Base-by-base conservation (phyloP, 2,888 invertebrate species). In the Trichacis sp. region DNA sequence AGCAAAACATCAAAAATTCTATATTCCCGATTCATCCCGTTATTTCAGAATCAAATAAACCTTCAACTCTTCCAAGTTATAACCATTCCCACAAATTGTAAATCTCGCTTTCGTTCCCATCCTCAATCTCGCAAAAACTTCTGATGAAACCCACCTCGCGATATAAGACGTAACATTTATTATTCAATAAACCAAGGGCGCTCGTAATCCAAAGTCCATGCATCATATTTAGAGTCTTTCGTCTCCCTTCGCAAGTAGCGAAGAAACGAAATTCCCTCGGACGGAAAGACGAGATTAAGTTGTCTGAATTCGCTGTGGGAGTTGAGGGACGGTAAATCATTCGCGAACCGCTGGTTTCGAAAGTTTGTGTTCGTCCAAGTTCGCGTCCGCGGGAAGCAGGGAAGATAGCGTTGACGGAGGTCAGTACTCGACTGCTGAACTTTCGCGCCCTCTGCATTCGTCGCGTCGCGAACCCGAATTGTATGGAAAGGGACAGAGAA, bases 351-450 rank as follows among this genome's bases (percentile, higher is more conserved):
- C n/a, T 19, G 43, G 6, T 15, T 40, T 14, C 8, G 53, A 36
- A 49, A 63, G 55, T 43, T 57, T 43, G 56, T 48, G 60, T 48
- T 47, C 30, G 30, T 48, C 50, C 55, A 59, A 52, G 43, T 57
- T 18, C 36, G 43, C 20, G n/a, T n/a, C n/a, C n/a, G n/a, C n/a
- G n/a, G n/a, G n/a, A n/a, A n/a, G n/a, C 40, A 14, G 48, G 38
- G 18, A 17, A 40, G 33, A 50, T 48, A 17, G 6, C 30, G 56
- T 64, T 60, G 52, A 45, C 56, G 14, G 45, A 56, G 56, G 56
- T 60, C 59, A 53, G 59, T 33, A 50, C 49, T 36, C 29, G 50
- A 40, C 51, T 40, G 40, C 47, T 58, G 64, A 54, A 58, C 58
- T 55, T 58, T 30, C 47, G 54, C 64, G 48, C 30, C 20, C 54